A percentile compares a stretch with the other conserved stretches of the same genome.
These are phyloP conservation scores for Lampris incognitus DNA, from an alignment of 2,113 vertebrate genomes.

Conservation along the genomic window DNA sequence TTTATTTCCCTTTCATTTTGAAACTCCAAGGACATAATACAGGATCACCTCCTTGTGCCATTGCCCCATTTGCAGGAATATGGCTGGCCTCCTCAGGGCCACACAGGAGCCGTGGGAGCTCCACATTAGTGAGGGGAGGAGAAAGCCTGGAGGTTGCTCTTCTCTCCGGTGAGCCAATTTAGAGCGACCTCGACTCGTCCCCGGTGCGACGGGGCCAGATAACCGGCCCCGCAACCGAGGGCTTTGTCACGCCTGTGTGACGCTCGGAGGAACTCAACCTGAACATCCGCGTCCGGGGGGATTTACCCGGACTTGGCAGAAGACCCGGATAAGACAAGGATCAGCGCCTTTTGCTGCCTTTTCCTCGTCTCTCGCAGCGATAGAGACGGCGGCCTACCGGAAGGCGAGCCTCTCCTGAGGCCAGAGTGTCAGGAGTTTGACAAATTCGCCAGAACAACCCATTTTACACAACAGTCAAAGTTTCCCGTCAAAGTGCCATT, in stretches of 20 bases:
- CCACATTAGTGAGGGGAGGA: slow-evolving; percentile 60
- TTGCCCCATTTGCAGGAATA: slow-evolving; percentile 53
- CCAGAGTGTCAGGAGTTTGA: slow-evolving; percentile 34
- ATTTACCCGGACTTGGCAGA: slow-evolving; percentile 45
- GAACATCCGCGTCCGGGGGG: slow-evolving; percentile 62
- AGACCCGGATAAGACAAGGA: not conserved
- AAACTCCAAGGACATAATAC: slow-evolving; percentile 56
- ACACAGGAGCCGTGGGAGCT: slow-evolving; percentile 52
- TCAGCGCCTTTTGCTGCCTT: slow-evolving; percentile 23
- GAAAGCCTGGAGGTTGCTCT: slow-evolving; percentile 59
- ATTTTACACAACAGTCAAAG: too few relatives aligned
- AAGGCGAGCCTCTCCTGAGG: not conserved
- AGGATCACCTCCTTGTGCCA: slow-evolving; percentile 54
- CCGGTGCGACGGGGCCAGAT: slow-evolving; percentile 60
- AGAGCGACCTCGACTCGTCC: slow-evolving; percentile 60
- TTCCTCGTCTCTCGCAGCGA: slow-evolving; percentile 30
- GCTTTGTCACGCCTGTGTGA: slow-evolving; percentile 73
- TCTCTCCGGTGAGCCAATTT: slow-evolving; percentile 72
- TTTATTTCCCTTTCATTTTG: slow-evolving; percentile 42
- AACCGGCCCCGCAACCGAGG: slow-evolving; percentile 69
- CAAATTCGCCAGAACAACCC: not conserved
- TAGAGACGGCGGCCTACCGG: slow-evolving; percentile 42
- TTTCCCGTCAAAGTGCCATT: not conserved
- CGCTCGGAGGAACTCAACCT: slow-evolving; percentile 57
- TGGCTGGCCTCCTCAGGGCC: slow-evolving; percentile 35